Evolutionary conservation across 2,797 vertebrate species (phyloP), one percentile per base, ranked within the genome.

Genomic region (Megaceryle alcyon): DNA sequence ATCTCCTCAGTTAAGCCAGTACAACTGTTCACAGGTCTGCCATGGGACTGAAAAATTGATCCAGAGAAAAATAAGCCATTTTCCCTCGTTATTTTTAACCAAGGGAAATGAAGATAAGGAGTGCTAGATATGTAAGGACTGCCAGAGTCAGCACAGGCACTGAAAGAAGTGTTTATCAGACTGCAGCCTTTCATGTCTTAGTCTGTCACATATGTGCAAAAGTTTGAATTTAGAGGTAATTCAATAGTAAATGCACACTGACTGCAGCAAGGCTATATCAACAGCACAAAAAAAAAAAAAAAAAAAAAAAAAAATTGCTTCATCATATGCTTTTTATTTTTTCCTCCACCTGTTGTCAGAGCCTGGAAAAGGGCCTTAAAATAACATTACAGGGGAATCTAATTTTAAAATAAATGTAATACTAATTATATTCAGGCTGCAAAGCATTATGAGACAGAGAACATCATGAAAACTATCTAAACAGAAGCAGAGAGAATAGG

Each of bases 1-100:
- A 18, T 48, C 48, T 91, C 53, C 39, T 35, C n/a, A 56, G 59
- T 80, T 70, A 59, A 89, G 14, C 4, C 87, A 15, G 23, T 19
- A 56, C 11, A 73, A 56, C 39, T 26, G 48, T 77, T 75, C 65
- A 10, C 12, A 60, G 14, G 48, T 70, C 31, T 87, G 51, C 35
- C 3, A 2, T 22, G 17, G 81, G 84, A 63, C 11, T 85, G 53
- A 84, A 87, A 82, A 89, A 66, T 17, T 53, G 43, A 80, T 73
- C 68, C 48, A 53, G 21, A 66, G 39, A 19, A 94, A 91, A 89
- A 59, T 33, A 92, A 92, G 5, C 10, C 17, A 57, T 69, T 94
- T 86, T 85, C 21, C 14, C n/a, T 28, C n/a, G 59, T 69, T 79
- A 76, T 63, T 93, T 88, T 89, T 91, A 80, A 87, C 9, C 39